A percentile compares a stretch with the other conserved stretches of the same genome.
Conservation (phyloP, 2,888 invertebrate species). For the Cheilosia scutellata region DNA sequence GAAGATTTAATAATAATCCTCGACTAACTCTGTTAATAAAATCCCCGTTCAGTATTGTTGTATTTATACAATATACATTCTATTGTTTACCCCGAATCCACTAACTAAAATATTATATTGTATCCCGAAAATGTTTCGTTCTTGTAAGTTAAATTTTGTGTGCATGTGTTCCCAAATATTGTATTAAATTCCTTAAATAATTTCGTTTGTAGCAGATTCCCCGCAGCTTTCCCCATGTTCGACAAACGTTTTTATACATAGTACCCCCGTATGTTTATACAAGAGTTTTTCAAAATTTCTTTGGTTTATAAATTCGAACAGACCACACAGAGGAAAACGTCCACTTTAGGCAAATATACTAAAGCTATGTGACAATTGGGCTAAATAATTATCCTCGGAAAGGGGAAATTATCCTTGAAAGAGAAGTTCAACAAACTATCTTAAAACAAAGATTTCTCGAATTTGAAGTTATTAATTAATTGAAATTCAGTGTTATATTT, state of each 20-base stretch:
- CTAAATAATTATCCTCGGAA: too few relatives aligned
- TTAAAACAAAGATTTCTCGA: too few relatives aligned
- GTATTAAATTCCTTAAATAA: neutral
- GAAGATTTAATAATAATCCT: neutral
- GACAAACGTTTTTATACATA: neutral
- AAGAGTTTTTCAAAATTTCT: constrained; percentile 1
- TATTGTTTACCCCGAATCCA: neutral
- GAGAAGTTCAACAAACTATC: too few relatives aligned
- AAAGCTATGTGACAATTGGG: too few relatives aligned
- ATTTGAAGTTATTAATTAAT: too few relatives aligned
- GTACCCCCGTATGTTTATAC: neutral
- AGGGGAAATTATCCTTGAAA: too few relatives aligned
- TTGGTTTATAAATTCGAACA: neutral
- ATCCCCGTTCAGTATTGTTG: neutral
- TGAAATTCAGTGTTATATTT: too few relatives aligned
- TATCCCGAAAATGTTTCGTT: neutral
- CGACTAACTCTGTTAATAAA: neutral
- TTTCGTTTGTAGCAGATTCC: neutral
- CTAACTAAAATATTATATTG: neutral
- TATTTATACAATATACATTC: neutral
- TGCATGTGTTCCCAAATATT: neutral
- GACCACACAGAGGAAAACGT: neutral
- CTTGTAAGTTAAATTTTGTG: neutral
- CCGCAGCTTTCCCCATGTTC: neutral
- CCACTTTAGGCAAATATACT: neutral